These are phyloP conservation scores for Thymelicus sylvestris DNA, from an alignment of 2,888 invertebrate species.

Conservation along the genomic window DNA sequence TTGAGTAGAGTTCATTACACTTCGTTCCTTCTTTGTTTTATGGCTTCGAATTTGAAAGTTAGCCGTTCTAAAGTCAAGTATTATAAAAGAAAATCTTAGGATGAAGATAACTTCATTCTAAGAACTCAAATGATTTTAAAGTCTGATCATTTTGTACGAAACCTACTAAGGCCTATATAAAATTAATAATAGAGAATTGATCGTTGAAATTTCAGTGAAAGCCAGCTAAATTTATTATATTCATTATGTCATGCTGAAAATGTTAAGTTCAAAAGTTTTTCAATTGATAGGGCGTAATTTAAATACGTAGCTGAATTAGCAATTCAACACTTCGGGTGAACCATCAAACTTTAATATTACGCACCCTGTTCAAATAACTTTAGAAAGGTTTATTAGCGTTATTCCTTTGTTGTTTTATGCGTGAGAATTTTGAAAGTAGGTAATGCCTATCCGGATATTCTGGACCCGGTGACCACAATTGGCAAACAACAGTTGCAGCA, in stretches of 20 bases:
- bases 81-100: not conserved
- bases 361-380: conserved; percentile 52
- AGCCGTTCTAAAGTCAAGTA: not conserved
- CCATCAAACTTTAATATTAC: conserved; percentile 59
- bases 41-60: not conserved
- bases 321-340: conserved; percentile 27
- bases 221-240: not conserved
- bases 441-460: not conserved
- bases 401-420: conserved; percentile 45
- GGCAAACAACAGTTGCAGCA: conserved; percentile 2
- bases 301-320: conserved; percentile 38
- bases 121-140: not conserved
- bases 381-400: conserved; percentile 61
- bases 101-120: not conserved
- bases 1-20: not conserved
- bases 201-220: not conserved
- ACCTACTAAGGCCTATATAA: not conserved
- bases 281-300: not conserved
- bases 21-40: not conserved
- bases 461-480: conserved; percentile 15
- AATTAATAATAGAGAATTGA: not conserved
- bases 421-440: conserved; percentile 16
- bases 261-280: not conserved
- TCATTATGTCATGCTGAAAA: not conserved
- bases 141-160: not conserved